phyloP scores from a whole-genome alignment of 1,140 invertebrate species.

The Drosophila pseudoananassae region DNA sequence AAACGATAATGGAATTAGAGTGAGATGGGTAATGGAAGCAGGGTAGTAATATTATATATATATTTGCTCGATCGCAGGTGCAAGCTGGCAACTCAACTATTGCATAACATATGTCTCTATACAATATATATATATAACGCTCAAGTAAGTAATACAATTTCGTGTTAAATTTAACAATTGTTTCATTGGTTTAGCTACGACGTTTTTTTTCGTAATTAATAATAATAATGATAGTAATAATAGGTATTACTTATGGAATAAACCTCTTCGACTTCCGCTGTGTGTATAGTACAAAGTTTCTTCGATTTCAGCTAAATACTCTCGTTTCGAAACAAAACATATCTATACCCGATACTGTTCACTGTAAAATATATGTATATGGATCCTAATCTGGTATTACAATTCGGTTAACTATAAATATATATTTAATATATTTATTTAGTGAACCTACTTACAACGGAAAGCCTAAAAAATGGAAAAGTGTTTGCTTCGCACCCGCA shows the following conservation, averaged over 20 bases:
- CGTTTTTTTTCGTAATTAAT: conserved; percentile 4
- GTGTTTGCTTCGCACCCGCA: conserved; percentile 18
- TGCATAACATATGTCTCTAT: conserved; percentile 29
- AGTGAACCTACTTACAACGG: conserved; percentile 11
- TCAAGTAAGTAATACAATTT: conserved; percentile 16
- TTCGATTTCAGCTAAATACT: no score
- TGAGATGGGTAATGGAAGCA: conserved; percentile 4
- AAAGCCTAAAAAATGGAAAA: conserved; percentile 23
- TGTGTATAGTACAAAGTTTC: conserved; percentile 62
- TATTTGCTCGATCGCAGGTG: conserved; percentile 31
- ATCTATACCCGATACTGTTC: conserved; percentile 1
- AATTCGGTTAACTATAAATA: conserved; percentile 56
- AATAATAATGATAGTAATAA: conserved; percentile 10
- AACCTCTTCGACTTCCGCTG: conserved; percentile 12
- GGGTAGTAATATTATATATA: conserved; percentile 28
- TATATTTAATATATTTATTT: background rate
- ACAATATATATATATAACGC: background rate
- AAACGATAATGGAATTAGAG: conserved; percentile 5
- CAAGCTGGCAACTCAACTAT: conserved; percentile 32
- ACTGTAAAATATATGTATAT: conserved; percentile 9
- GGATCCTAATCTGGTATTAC: conserved; percentile 27
- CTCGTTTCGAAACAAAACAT: conserved; percentile 1
- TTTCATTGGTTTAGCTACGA: conserved; percentile 42
- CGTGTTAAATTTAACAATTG: conserved; percentile 48
- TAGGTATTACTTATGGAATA: conserved; percentile 33